These are phyloP conservation scores for Stenotaenia linearis DNA, from an alignment of 2,888 invertebrate species.

Conservation along the genomic window DNA sequence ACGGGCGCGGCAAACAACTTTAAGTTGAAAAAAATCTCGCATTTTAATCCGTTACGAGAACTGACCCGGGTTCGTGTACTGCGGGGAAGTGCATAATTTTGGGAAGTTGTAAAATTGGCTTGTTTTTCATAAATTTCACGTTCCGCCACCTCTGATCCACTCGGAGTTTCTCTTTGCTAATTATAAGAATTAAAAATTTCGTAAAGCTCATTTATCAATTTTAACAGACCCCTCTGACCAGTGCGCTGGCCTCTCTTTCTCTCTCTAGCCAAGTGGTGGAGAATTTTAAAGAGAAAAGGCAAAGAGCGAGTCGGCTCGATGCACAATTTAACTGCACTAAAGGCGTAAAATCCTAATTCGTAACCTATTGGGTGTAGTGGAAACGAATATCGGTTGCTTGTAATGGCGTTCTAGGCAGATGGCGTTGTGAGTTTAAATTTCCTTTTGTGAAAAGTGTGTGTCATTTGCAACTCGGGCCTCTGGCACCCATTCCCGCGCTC, in stretches of 20 bases:
- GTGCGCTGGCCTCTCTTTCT: background rate
- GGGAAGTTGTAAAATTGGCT: too few species aligned
- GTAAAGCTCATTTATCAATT: background rate
- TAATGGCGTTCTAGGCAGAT: constrained; percentile 12
- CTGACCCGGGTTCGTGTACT: too few species aligned
- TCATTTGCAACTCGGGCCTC: constrained; percentile 14
- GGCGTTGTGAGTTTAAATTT: background rate
- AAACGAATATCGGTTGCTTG: constrained; percentile 2
- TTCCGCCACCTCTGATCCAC: background rate
- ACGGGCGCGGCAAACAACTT: background rate
- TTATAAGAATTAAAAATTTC: background rate
- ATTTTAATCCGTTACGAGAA: too few species aligned
- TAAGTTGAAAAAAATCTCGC: background rate
- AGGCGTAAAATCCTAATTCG: constrained; percentile 2
- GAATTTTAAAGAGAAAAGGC: background rate
- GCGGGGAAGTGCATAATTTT: too few species aligned
- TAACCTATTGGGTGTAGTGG: constrained; percentile 9
- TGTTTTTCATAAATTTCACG: too few species aligned
- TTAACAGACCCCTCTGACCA: background rate
- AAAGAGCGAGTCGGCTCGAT: background rate
- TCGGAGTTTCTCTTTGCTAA: background rate
- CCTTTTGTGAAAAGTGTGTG: constrained; percentile 11
- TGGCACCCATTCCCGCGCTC: background rate
- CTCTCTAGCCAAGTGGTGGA: background rate
- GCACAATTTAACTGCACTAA: background rate